These are phyloP conservation scores for Nerophis lumbriciformis DNA, from an alignment of 2,113 vertebrate species.

Conservation along the genomic window DNA sequence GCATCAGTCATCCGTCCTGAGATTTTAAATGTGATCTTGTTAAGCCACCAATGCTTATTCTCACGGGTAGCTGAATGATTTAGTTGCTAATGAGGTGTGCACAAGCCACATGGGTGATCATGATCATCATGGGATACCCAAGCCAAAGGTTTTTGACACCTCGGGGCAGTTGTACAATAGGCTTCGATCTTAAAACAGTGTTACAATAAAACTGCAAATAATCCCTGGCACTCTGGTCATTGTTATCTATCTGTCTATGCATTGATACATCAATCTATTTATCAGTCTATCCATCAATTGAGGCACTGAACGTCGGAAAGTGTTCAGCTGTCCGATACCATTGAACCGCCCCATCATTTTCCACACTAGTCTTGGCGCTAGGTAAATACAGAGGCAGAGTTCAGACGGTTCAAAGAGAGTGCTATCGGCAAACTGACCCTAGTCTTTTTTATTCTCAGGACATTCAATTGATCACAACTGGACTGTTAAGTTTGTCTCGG, in stretches of 20 bases:
- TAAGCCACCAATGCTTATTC: constrained; percentile 49
- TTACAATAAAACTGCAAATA: constrained; percentile 47
- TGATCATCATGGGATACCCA: constrained; percentile 33
- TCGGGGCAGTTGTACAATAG: constrained; percentile 44
- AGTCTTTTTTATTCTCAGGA: not conserved
- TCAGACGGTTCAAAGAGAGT: not conserved
- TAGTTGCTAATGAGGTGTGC: constrained; percentile 67
- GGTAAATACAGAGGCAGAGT: too few relatives aligned
- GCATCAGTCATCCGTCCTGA: constrained; percentile 36
- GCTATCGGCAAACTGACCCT: not conserved
- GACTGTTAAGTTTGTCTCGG: too few relatives aligned
- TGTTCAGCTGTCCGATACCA: too few relatives aligned
- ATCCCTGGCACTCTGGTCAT: constrained; percentile 58
- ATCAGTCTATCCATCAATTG: too few relatives aligned
- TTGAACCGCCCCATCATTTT: too few relatives aligned
- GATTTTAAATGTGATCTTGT: constrained; percentile 61
- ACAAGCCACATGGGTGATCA: constrained; percentile 33
- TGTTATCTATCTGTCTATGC: too few relatives aligned
- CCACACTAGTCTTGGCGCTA: too few relatives aligned
- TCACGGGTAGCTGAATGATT: constrained; percentile 62
- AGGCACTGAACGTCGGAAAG: too few relatives aligned
- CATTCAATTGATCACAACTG: too few relatives aligned
- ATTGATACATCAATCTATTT: too few relatives aligned
- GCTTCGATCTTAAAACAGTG: constrained; percentile 36
- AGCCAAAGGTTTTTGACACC: constrained; percentile 55